Base-by-base conservation (phyloP, 1,140 invertebrate species). In the Trachymyrmex cornetzi region DNA sequence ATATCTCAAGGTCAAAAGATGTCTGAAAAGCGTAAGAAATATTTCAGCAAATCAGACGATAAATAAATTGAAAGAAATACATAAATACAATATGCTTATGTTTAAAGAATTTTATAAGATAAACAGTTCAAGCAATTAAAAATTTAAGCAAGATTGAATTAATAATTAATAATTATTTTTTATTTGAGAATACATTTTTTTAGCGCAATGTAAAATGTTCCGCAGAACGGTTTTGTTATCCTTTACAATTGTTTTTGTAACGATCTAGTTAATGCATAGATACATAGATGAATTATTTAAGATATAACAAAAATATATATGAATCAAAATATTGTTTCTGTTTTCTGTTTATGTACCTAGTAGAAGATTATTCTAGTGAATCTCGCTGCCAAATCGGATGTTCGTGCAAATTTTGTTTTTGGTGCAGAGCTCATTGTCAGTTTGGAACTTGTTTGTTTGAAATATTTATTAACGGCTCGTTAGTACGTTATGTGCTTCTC, bases 391-490 rank as follows among this genome's bases (percentile, higher is more conserved):
- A 38, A 67, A 55, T 80, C 61, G 6, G 61, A 44, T 53, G 44
- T 53, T 66, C 24, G 77, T 14, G 27, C 44, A 22, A 79, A 14
- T 67, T 30, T 3, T 53, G 12, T 67, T 67, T 79, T 63, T 19
- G 22, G 6, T 61, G 38, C 16, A 27, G 24, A 34, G 11, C 30
- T 64, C 38, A 44, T 44, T 44, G 38, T 44, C 27, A 67, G 44
- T 67, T 80, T 66, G 11, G 27, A 67, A 80, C 61, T 80, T 80
- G 77, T 34, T 80, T 66, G 61, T 80, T 80, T 59, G 19, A 53
- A 44, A 67, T 63, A 80, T 80, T 80, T 80, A 80, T 80, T 80
- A 80, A 80, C 30, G 63, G 63, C 63, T 80, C 77, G 77, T 80
- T 80, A 67, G 44, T 5, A 27, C 59, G 38, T 53, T 64, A 77